phyloP scores from a whole-genome alignment of 2,797 vertebrate species.

The Scolopax rusticola region DNA sequence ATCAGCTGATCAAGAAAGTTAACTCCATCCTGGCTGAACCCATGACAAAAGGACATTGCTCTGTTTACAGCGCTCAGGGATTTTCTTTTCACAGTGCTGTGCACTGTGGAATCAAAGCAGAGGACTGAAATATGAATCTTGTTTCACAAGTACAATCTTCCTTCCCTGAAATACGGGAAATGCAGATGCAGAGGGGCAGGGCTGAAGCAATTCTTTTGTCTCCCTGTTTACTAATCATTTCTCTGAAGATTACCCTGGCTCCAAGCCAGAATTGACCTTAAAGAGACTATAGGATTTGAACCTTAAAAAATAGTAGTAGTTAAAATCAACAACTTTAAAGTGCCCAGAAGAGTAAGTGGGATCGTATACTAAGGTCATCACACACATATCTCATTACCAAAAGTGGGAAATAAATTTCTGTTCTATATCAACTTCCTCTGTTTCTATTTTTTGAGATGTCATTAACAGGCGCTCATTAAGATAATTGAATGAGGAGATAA shows the following conservation, averaged over 20 bases:
- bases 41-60: neutral
- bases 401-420: constrained; percentile 5
- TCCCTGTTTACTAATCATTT: constrained; percentile 24
- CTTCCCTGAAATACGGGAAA: neutral
- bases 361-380: neutral
- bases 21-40: neutral
- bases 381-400: neutral
- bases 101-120: neutral
- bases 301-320: constrained; percentile 6
- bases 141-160: neutral
- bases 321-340: constrained; percentile 30
- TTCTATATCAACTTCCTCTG: neutral
- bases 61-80: neutral
- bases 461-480: neutral
- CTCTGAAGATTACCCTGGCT: constrained; percentile 23
- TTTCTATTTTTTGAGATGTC: neutral
- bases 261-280: constrained; percentile 18
- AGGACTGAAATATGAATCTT: neutral
- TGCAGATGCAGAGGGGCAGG: neutral
- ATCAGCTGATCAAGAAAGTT: neutral
- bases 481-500: neutral
- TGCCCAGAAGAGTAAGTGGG: neutral
- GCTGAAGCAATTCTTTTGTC: constrained; percentile 32
- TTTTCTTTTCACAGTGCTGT: neutral
- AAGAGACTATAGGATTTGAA: neutral